Conservation (phyloP, 2,113 vertebrate species). For the Elanoides forficatus region DNA sequence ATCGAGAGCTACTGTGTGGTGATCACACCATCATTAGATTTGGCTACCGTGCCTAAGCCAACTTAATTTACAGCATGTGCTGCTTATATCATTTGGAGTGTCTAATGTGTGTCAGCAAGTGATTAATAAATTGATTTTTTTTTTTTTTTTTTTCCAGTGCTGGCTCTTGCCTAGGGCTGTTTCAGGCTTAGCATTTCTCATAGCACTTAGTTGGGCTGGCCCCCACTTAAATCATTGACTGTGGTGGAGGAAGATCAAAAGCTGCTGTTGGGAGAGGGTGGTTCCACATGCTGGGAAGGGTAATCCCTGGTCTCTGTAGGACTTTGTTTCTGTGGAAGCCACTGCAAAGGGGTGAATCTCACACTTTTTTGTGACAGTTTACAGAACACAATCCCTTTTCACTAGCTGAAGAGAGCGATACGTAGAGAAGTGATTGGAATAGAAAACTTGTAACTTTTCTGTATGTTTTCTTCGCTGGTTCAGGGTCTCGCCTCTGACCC, state of each 20-base stretch:
- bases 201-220: background rate
- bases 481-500: background rate
- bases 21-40: background rate
- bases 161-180: background rate
- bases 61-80: background rate
- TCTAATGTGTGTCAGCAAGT: background rate
- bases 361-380: background rate
- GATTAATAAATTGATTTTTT: background rate
- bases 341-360: background rate
- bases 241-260: background rate
- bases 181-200: background rate
- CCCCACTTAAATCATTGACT: background rate
- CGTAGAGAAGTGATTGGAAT: background rate
- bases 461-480: background rate
- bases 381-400: background rate
- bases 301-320: background rate
- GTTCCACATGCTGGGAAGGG: background rate
- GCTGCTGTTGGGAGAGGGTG: background rate
- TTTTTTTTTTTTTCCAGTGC: background rate
- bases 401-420: background rate
- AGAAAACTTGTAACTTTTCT: background rate
- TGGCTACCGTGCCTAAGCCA: background rate
- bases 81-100: background rate
- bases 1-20: background rate
- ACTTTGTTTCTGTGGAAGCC: background rate